Evolutionary conservation across 2,797 vertebrate genomes (phyloP).

Genomic region (Ptychobarbus kaznakovi): DNA sequence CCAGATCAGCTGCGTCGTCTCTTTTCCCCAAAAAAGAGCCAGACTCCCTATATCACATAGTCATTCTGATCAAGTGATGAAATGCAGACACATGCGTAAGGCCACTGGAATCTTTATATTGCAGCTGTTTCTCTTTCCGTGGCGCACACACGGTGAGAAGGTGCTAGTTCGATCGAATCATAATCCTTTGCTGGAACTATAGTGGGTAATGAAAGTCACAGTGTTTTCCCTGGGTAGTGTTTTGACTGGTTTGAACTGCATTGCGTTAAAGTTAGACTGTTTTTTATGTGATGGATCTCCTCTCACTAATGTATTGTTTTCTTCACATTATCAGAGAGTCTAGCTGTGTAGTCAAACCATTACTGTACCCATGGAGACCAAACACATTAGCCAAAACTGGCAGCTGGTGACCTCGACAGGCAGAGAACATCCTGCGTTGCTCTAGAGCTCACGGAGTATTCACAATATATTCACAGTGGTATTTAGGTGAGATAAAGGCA

Average conservation of each 20-base stretch:
- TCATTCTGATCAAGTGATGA: constrained; percentile 43
- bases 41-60: constrained; percentile 33
- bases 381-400: constrained; percentile 4
- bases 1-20: constrained; percentile 8
- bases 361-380: constrained; percentile 9
- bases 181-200: constrained; percentile 13
- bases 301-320: constrained; percentile 17
- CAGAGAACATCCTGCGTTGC: not conserved
- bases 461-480: not conserved
- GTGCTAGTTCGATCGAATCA: constrained; percentile 13
- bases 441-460: not conserved
- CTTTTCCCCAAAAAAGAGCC: not conserved
- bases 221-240: not conserved
- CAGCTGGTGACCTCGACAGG: constrained; percentile 26
- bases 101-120: constrained; percentile 49
- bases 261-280: not conserved
- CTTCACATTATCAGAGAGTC: not conserved
- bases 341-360: not conserved
- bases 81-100: constrained; percentile 47
- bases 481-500: not conserved
- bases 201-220: not conserved
- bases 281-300: constrained; percentile 5
- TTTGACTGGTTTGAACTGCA: not conserved
- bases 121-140: constrained; percentile 53
- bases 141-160: not conserved